phyloP scores from a whole-genome alignment of 2,113 vertebrate genomes.

The Zosterops lateralis region DNA sequence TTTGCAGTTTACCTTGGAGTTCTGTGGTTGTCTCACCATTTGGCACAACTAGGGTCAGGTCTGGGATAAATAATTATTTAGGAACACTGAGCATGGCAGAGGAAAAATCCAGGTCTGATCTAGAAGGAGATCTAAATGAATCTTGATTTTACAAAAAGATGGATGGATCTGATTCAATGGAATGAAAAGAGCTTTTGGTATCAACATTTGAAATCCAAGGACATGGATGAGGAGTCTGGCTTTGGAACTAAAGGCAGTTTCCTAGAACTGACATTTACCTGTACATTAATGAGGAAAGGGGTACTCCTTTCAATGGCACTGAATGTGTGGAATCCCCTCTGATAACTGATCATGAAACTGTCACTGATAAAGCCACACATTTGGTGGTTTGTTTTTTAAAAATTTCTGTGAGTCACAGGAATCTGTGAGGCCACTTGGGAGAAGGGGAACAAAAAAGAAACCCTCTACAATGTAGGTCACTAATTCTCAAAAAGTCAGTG shows the following conservation, averaged over 20 bases:
- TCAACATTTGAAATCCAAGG: background rate
- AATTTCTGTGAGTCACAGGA: constrained; percentile 64
- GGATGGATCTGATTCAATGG: background rate
- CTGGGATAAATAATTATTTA: background rate
- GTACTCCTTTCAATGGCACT: background rate
- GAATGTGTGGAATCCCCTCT: constrained; percentile 42
- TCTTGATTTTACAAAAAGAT: background rate
- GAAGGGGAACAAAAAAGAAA: background rate
- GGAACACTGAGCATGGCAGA: background rate
- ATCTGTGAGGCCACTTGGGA: background rate
- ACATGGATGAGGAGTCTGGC: background rate
- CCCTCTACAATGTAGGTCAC: background rate
- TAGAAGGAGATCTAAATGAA: background rate
- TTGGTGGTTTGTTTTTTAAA: constrained; percentile 43
- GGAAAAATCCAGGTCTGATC: background rate
- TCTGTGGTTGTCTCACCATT: background rate
- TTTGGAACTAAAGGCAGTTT: constrained; percentile 3
- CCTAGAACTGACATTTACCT: background rate
- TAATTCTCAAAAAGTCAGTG: background rate
- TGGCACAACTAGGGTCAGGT: background rate
- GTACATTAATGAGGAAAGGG: background rate
- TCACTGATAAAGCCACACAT: constrained; percentile 58
- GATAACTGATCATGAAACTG: constrained; percentile 18
- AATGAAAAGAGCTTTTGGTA: background rate
- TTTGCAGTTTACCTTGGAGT: background rate